Evolutionary conservation across 2,888 invertebrate genomes (phyloP).

Genomic region (Resseliella maxima): DNA sequence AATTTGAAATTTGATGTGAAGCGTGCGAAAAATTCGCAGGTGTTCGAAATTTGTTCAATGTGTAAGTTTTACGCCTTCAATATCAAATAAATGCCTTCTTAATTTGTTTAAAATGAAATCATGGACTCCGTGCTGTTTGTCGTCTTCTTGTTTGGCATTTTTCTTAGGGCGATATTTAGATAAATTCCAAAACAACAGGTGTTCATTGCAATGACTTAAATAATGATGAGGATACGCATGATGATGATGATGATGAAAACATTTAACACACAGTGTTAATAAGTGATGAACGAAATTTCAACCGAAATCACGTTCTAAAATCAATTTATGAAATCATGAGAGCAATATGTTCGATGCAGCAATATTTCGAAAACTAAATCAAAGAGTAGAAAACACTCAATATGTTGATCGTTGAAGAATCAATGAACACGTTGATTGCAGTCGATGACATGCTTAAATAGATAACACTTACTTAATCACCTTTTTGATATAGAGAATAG

Average conservation of each 20-base stretch:
- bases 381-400: neutral
- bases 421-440: conserved; percentile 3
- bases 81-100: neutral
- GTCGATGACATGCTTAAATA: conserved; percentile 3
- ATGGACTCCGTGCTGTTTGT: neutral
- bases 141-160: neutral
- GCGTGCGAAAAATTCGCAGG: neutral
- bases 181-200: conserved; percentile 19
- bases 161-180: neutral
- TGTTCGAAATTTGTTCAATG: neutral
- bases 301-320: neutral
- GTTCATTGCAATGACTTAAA: neutral
- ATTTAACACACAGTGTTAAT: neutral
- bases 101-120: conserved; percentile 16
- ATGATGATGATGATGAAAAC: neutral
- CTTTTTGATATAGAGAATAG: neutral
- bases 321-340: neutral
- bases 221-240: too few relatives aligned
- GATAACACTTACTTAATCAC: neutral
- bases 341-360: neutral
- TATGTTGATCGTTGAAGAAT: neutral
- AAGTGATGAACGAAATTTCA: neutral
- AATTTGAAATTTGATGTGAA: neutral
- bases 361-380: neutral
- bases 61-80: neutral